These are phyloP conservation scores for Aptenodytes forsteri DNA, from an alignment of 2,113 vertebrate genomes.

Conservation along the genomic window DNA sequence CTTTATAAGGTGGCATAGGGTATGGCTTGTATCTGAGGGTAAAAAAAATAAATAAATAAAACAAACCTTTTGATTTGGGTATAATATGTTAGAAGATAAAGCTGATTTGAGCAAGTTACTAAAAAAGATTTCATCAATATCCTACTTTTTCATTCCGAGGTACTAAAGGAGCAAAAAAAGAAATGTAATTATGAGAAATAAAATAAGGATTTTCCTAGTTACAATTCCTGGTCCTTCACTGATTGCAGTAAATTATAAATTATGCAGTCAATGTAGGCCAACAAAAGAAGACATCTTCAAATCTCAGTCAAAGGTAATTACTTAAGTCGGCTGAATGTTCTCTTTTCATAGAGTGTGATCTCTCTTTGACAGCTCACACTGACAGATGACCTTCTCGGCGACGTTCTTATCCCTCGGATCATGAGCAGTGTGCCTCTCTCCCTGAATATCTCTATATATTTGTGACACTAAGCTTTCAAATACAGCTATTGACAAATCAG, in stretches of 20 bases:
- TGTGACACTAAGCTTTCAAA: conserved; percentile 87
- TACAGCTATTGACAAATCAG: conserved; percentile 93
- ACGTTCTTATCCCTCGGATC: conserved; percentile 86
- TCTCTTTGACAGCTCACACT: conserved; percentile 90
- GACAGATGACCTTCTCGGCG: conserved; percentile 97
- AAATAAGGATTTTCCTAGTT: conserved; percentile 82
- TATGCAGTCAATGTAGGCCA: conserved; percentile 94
- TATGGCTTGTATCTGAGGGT: background rate
- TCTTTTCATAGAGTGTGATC: conserved; percentile 89
- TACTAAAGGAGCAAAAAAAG: conserved; percentile 49
- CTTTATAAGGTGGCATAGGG: background rate
- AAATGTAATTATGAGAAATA: conserved; percentile 74
- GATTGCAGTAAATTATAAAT: conserved; percentile 95
- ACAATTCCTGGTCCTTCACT: conserved; percentile 76
- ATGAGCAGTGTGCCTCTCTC: conserved; percentile 82
- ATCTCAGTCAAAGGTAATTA: conserved; percentile 99
- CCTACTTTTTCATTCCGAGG: conserved; percentile 45
- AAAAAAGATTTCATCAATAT: conserved; percentile 47
- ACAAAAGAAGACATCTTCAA: conserved; percentile 99
- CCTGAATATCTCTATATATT: conserved; percentile 91
- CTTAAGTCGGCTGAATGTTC: conserved; percentile 88
- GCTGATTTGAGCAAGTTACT: background rate
- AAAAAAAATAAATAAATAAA: background rate
- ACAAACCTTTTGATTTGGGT: background rate
- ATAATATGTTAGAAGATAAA: background rate